Evolutionary conservation across 2,113 vertebrate species (phyloP), one percentile per base, ranked within the genome.

Genomic region (Brachyhypopomus occidentalis): DNA sequence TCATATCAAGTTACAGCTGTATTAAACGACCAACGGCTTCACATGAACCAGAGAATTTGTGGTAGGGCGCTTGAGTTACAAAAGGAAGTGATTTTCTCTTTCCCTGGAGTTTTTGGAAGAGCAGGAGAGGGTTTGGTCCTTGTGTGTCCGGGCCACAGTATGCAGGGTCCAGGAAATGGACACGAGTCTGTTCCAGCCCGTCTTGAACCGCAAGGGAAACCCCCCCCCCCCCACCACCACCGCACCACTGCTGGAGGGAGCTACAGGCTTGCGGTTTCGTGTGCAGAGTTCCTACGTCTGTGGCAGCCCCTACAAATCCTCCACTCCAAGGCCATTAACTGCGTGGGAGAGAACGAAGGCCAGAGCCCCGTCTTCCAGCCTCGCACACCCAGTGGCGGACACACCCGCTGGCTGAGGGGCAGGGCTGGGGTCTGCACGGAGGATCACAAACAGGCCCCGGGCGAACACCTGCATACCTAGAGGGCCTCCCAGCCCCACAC

Each of bases 111-210:
- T 63, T 27, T 63, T 83, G 87, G 36, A 84, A 84, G 38, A 84
- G 82, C 77, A 73, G 58, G 85, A 84, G 85, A 86, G 84, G 88
- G 86, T 88, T 88, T 90, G 89, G 87, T 88, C 85, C 45, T 52
- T 14, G 45, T 86, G 86, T 75, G 73, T 84, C 87, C 87, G 84
- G 89, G 87, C 89, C 79, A 84, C 90, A 91, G 90, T 88, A 88
- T 89, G 83, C 83, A 55, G 78, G 73, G 79, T 90, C 79, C 89
- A 90, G 91, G 89, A 92, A 91, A 92, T 90, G 84, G 88, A 84
- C 88, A 84, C 75, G 86, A 90, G 89, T 88, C 87, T 87, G 81
- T 83, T 69, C 85, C 78, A 83, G 87, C 90, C 87, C 89, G 87
- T 91, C 88, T 89, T 88, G 89, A 86, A 86, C 85, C 72, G 89